Evolutionary conservation across 2,888 invertebrate genomes (phyloP).

Genomic region (Eurois occulta): DNA sequence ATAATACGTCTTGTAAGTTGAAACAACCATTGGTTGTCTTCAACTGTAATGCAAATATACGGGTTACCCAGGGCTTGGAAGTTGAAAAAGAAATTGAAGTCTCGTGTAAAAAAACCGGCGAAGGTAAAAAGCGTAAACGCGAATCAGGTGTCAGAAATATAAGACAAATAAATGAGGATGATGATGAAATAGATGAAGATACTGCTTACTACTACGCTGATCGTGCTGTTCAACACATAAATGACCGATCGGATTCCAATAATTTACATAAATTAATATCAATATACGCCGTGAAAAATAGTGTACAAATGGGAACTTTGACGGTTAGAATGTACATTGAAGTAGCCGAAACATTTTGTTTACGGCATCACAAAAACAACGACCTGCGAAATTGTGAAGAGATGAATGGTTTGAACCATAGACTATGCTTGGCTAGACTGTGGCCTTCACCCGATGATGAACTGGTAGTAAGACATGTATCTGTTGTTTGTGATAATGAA

Average conservation of each 20-base stretch:
- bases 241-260: conserved; percentile 72
- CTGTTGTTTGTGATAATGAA: conserved; percentile 81
- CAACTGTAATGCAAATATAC: conserved; percentile 63
- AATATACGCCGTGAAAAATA: conserved; percentile 76
- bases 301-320: conserved; percentile 75
- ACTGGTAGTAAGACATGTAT: conserved; percentile 73
- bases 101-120: conserved; percentile 43
- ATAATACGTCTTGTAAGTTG: conserved; percentile 63
- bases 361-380: conserved; percentile 71
- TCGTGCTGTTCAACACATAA: conserved; percentile 76
- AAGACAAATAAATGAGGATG: conserved; percentile 73
- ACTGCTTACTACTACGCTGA: conserved; percentile 80
- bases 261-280: conserved; percentile 81
- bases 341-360: conserved; percentile 80
- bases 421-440: conserved; percentile 79
- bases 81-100: conserved; percentile 57
- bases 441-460: conserved; percentile 83
- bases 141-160: conserved; percentile 55
- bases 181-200: conserved; percentile 81
- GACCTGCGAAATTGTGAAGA: conserved; percentile 79
- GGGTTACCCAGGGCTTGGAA: conserved; percentile 5
- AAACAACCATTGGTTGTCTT: conserved; percentile 62
- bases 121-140: conserved; percentile 38
- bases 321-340: conserved; percentile 82
- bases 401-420: conserved; percentile 78